These are phyloP conservation scores for Aphaenogaster rudis DNA, from an alignment of 1,140 invertebrate genomes.

Conservation along the genomic window DNA sequence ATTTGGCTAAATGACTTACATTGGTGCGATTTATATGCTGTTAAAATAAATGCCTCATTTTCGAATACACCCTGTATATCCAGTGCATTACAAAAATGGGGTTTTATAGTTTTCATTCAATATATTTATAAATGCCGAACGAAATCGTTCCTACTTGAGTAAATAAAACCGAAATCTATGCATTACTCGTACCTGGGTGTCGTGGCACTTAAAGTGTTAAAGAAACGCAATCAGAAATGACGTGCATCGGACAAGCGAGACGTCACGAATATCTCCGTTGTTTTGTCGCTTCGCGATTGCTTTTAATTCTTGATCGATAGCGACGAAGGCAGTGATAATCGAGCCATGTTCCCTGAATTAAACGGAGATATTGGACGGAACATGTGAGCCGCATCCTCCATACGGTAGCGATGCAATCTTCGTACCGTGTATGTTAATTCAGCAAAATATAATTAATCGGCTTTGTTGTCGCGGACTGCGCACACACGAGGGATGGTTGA, in stretches of 20 bases:
- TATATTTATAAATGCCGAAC: no score
- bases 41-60: no score
- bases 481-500: not conserved
- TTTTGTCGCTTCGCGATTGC: not conserved
- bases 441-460: slow-evolving; percentile 50
- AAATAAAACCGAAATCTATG: no score
- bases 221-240: not conserved
- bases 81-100: no score
- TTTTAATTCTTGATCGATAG: slow-evolving; percentile 20
- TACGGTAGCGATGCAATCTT: slow-evolving; percentile 23
- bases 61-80: no score
- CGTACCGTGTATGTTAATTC: slow-evolving; percentile 40
- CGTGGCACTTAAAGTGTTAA: not conserved
- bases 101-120: no score
- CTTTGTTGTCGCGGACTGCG: not conserved
- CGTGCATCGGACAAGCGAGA: not conserved
- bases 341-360: slow-evolving; percentile 40
- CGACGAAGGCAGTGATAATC: slow-evolving; percentile 19
- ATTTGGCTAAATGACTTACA: no score
- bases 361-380: slow-evolving; percentile 6
- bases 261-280: not conserved
- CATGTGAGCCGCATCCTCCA: not conserved
- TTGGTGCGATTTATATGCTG: no score
- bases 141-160: no score
- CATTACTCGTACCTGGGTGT: no score